A percentile compares a stretch with the other conserved stretches of the same genome.
These are phyloP conservation scores for Scolopax mira DNA, from an alignment of 2,113 vertebrate species.

Conservation along the genomic window DNA sequence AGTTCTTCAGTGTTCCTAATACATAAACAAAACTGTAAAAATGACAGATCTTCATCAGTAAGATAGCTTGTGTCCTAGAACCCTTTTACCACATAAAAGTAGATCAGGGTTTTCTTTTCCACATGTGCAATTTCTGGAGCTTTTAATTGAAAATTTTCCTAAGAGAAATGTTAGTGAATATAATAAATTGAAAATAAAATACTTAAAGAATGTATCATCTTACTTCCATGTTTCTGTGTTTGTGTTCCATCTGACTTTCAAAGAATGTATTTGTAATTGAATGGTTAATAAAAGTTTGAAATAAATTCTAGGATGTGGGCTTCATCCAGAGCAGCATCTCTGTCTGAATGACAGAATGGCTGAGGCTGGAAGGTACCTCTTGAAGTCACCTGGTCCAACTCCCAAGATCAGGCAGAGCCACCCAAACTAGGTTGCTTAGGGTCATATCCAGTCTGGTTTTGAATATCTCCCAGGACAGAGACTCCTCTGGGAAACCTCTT, in stretches of 20 bases:
- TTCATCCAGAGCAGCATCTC: no score
- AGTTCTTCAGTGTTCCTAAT: background rate
- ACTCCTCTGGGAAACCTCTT: background rate
- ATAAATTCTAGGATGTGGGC: background rate
- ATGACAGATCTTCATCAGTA: background rate
- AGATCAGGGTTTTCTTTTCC: background rate
- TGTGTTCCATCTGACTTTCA: background rate
- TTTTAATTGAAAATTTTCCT: background rate
- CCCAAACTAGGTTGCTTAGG: background rate
- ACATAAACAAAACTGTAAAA: background rate
- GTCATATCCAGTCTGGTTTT: background rate
- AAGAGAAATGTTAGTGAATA: background rate
- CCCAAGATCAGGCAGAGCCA: background rate
- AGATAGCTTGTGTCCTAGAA: background rate
- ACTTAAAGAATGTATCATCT: background rate
- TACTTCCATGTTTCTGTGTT: background rate
- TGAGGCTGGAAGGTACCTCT: background rate
- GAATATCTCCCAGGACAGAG: background rate
- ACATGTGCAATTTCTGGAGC: background rate
- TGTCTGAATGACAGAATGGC: background rate
- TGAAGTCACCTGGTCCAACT: background rate
- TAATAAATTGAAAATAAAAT: background rate
- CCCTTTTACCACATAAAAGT: background rate
- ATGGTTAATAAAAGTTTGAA: background rate
- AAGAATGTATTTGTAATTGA: rapidly evolving